A percentile compares a stretch with the other conserved stretches of the same genome.
phyloP scores from a whole-genome alignment of 2,888 invertebrate genomes.

The Brenthis ino region DNA sequence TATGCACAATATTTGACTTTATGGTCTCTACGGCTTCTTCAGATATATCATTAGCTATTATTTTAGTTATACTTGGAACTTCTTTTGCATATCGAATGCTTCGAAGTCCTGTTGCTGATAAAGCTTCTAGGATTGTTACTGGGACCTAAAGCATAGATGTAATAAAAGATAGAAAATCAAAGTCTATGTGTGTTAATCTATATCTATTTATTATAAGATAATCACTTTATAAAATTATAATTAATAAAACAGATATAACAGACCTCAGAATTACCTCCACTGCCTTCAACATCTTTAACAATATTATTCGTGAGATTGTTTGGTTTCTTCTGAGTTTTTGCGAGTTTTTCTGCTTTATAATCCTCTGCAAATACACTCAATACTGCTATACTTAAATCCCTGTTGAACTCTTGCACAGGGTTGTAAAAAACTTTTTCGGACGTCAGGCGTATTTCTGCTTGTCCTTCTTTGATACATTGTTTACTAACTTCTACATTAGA shows the following conservation, averaged over 20 bases:
- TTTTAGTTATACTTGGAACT: slow-evolving; percentile 88
- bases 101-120: slow-evolving; percentile 97
- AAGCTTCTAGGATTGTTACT: slow-evolving; percentile 92
- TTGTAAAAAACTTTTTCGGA: slow-evolving; percentile 96
- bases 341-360: slow-evolving; percentile 58
- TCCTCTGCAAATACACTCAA: slow-evolving; percentile 85
- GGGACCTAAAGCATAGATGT: slow-evolving; percentile 67
- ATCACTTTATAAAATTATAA: background rate
- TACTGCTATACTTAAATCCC: slow-evolving; percentile 93
- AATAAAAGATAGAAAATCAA: background rate
- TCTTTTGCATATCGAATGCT: slow-evolving; percentile 98
- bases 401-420: slow-evolving; percentile 98
- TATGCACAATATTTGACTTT: slow-evolving; percentile 88
- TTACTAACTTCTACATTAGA: slow-evolving; percentile 38
- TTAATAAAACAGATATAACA: slow-evolving; percentile 2
- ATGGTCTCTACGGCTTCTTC: slow-evolving; percentile 93
- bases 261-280: slow-evolving; percentile 37
- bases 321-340: slow-evolving; percentile 48
- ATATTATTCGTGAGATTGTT: slow-evolving; percentile 40
- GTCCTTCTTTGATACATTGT: slow-evolving; percentile 86
- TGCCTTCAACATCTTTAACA: slow-evolving; percentile 41
- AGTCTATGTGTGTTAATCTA: background rate
- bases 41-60: slow-evolving; percentile 96
- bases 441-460: slow-evolving; percentile 87
- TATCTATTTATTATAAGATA: background rate